Percentiles rank a stretch among this genome's conserved stretches.
phyloP scores from a whole-genome alignment of 1,140 invertebrate genomes.

The Rhysida immarginata region DNA sequence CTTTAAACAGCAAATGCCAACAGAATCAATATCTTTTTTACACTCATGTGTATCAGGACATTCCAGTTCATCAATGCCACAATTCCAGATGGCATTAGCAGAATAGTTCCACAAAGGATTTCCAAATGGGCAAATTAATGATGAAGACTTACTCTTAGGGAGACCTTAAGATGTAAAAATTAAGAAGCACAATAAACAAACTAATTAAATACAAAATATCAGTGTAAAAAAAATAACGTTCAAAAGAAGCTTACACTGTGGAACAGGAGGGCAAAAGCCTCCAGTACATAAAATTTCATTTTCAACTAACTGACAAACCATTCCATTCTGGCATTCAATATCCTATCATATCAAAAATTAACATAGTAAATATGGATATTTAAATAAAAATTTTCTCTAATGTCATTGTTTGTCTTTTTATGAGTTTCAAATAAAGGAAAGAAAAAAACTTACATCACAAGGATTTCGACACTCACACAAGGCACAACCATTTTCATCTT shows the following conservation, averaged over 20 bases:
- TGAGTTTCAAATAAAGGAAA: no score
- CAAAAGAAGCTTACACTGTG: constrained; percentile 51
- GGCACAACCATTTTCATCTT: constrained; percentile 16
- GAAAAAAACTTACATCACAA: constrained; percentile 15
- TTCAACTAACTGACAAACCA: constrained; percentile 56
- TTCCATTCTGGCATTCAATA: not conserved
- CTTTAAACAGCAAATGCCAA: not conserved
- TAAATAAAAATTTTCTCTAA: not conserved
- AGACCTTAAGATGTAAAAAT: no score
- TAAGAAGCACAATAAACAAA: no score
- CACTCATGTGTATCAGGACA: not conserved
- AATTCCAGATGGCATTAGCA: not conserved
- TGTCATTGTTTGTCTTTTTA: not conserved
- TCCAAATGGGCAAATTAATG: not conserved
- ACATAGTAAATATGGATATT: no score
- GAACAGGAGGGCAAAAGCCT: constrained; percentile 52
- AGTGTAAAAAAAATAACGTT: no score
- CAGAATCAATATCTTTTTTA: not conserved
- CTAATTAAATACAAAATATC: no score
- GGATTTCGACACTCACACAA: constrained; percentile 16
- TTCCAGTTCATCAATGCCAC: not conserved
- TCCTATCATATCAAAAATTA: no score
- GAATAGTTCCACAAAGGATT: not conserved
- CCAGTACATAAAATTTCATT: constrained; percentile 38
- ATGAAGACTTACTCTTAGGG: no score